These are phyloP conservation scores for Eupithecia centaureata DNA, from an alignment of 2,888 invertebrate genomes.

Conservation along the genomic window DNA sequence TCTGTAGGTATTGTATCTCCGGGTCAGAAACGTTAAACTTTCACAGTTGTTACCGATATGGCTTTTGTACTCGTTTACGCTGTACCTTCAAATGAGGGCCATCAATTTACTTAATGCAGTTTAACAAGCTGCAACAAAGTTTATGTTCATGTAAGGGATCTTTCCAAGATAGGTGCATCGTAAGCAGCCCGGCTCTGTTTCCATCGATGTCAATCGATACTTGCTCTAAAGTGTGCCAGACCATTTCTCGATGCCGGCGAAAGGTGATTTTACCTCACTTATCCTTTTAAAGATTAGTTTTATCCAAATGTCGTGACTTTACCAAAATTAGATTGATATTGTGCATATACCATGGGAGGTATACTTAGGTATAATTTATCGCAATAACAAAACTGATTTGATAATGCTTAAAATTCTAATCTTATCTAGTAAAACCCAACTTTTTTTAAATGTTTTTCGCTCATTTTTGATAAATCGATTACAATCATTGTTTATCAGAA, in stretches of 20 bases:
- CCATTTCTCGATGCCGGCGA: slow-evolving; percentile 45
- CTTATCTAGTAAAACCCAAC: neutral
- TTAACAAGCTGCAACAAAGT: slow-evolving; percentile 29
- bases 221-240: slow-evolving; percentile 53
- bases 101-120: slow-evolving; percentile 53
- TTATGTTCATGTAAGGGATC: slow-evolving; percentile 30
- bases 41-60: slow-evolving; percentile 65
- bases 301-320: neutral
- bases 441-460: neutral
- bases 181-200: slow-evolving; percentile 54
- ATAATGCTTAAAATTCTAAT: neutral
- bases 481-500: neutral
- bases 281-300: neutral
- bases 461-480: neutral
- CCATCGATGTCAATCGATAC: slow-evolving; percentile 63
- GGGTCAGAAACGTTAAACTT: slow-evolving; percentile 63
- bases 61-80: slow-evolving; percentile 56
- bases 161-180: slow-evolving; percentile 45
- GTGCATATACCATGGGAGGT: neutral
- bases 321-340: neutral
- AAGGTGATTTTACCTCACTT: slow-evolving; percentile 27
- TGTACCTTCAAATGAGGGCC: slow-evolving; percentile 55
- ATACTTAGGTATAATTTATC: neutral
- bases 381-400: neutral
- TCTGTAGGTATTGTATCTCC: slow-evolving; percentile 67